Evolutionary conservation across 2,888 invertebrate species (phyloP).

Genomic region (Catocala sponsa): DNA sequence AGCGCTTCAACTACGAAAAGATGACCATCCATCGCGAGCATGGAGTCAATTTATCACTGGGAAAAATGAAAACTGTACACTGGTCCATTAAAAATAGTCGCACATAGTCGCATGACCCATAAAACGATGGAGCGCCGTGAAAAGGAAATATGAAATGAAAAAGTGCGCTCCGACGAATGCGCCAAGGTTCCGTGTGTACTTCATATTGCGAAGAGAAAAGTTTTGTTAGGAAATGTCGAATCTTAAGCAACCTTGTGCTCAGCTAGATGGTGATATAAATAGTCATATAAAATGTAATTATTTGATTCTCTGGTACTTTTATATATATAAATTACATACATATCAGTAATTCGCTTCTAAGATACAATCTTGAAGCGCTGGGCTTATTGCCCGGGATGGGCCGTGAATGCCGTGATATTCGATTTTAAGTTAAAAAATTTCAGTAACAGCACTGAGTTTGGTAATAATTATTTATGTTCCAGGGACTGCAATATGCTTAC

Average conservation of each 20-base stretch:
- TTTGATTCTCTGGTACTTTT: too few relatives aligned
- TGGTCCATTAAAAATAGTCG: constrained; percentile 87
- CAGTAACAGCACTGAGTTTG: too few relatives aligned
- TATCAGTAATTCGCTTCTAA: too few relatives aligned
- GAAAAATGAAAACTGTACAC: constrained; percentile 82
- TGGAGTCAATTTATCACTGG: constrained; percentile 86
- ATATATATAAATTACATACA: too few relatives aligned
- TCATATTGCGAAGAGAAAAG: background rate
- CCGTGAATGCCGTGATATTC: too few relatives aligned
- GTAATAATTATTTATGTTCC: too few relatives aligned
- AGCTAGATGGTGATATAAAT: too few relatives aligned
- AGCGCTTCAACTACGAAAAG: constrained; percentile 69
- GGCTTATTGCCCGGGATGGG: too few relatives aligned
- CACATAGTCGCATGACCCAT: constrained; percentile 87
- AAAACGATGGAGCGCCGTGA: constrained; percentile 83
- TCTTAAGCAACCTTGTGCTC: background rate
- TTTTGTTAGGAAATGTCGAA: background rate
- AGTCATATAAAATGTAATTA: too few relatives aligned
- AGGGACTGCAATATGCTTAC: too few relatives aligned
- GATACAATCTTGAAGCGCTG: too few relatives aligned
- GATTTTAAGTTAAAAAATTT: too few relatives aligned
- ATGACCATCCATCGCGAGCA: constrained; percentile 82
- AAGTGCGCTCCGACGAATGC: constrained; percentile 58
- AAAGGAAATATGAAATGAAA: constrained; percentile 83
- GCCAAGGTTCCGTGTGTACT: constrained; percentile 53